A percentile compares a stretch with the other conserved stretches of the same genome.
phyloP scores from a whole-genome alignment of 2,888 invertebrate species.

The Merodon equestris region DNA sequence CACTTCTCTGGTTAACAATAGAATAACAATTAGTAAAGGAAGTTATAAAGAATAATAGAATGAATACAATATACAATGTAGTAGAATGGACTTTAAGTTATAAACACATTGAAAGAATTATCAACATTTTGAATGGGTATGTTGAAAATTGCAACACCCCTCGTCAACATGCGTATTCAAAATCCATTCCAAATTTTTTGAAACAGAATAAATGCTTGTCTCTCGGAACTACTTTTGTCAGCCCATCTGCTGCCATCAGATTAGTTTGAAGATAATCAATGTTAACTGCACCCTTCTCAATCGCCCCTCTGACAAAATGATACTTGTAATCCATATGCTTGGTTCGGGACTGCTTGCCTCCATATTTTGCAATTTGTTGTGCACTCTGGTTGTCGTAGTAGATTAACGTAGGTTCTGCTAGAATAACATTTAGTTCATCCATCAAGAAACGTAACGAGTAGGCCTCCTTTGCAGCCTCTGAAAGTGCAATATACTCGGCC shows the following conservation, averaged over 20 bases:
- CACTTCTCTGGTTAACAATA: too few species aligned
- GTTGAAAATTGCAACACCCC: neutral
- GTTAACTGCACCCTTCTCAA: neutral
- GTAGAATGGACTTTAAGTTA: too few species aligned
- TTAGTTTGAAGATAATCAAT: conserved; percentile 8
- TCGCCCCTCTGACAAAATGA: too few species aligned
- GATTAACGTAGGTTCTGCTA: neutral
- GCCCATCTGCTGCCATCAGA: conserved; percentile 7
- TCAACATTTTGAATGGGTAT: too few species aligned
- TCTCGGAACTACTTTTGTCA: conserved; percentile 22
- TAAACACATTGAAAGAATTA: too few species aligned
- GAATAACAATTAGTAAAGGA: too few species aligned
- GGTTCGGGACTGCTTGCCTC: conserved; percentile 6
- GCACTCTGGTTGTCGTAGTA: too few species aligned
- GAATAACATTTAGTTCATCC: neutral
- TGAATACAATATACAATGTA: too few species aligned
- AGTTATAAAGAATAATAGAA: too few species aligned
- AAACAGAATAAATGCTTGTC: conserved; percentile 4
- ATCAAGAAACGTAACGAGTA: too few species aligned
- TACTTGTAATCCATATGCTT: conserved; percentile 25
- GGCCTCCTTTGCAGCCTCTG: too few species aligned
- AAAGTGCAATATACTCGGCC: conserved; percentile 11
- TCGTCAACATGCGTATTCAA: neutral
- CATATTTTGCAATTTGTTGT: too few species aligned
- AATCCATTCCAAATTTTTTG: neutral